Evolutionary conservation across 2,113 vertebrate species (phyloP).

Genomic region (Plestiodon gilberti): DNA sequence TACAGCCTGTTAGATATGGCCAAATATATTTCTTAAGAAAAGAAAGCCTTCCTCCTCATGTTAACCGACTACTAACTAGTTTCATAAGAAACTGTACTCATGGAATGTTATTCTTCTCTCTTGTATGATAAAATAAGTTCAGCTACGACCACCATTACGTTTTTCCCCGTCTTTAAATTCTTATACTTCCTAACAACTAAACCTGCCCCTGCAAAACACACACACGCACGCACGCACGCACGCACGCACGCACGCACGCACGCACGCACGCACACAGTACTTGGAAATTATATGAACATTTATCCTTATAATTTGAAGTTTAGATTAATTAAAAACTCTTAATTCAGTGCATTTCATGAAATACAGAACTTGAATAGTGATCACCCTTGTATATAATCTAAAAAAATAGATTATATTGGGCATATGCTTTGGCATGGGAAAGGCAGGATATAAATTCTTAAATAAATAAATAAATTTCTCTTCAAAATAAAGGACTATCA

Average conservation of each 20-base stretch:
- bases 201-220: no score
- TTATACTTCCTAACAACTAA: neutral
- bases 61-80: neutral
- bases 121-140: neutral
- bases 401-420: neutral
- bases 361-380: neutral
- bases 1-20: neutral
- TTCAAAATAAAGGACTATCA: neutral
- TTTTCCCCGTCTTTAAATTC: neutral
- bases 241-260: no score
- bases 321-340: neutral
- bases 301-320: neutral
- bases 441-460: neutral
- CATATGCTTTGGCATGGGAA: no score
- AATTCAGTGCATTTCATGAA: neutral
- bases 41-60: neutral
- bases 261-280: no score
- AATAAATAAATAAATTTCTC: neutral
- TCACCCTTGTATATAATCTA: no score
- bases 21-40: neutral
- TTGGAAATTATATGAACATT: neutral
- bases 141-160: neutral
- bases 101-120: neutral
- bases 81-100: neutral
- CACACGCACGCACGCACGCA: no score